Evolutionary conservation across 1,140 invertebrate genomes (phyloP).

Genomic region (Drosophila yakuba): DNA sequence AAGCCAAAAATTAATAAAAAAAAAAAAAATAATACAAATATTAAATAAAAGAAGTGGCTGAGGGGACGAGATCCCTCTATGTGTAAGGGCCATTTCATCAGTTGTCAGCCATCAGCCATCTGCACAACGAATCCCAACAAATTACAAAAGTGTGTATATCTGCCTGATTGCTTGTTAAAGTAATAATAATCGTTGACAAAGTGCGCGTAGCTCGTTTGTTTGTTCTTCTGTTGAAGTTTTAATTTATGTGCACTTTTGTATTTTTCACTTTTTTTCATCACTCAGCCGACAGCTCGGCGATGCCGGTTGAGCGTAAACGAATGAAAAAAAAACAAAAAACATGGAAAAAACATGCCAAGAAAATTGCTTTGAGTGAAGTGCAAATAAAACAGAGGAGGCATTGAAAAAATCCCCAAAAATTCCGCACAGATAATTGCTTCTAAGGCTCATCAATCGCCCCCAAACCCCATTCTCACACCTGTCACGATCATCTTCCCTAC

Average conservation of each 20-base stretch:
- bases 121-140: slow-evolving; percentile 18
- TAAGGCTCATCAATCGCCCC: slow-evolving; percentile 14
- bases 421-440: slow-evolving; percentile 18
- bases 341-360: slow-evolving; percentile 22
- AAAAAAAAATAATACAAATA: background rate
- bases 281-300: slow-evolving; percentile 34
- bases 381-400: slow-evolving; percentile 20
- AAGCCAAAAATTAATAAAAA: slow-evolving; percentile 19
- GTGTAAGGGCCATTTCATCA: slow-evolving; percentile 29
- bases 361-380: slow-evolving; percentile 46
- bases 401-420: slow-evolving; percentile 35
- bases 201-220: slow-evolving; percentile 51
- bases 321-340: slow-evolving; percentile 15
- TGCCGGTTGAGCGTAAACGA: slow-evolving; percentile 38
- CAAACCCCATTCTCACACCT: background rate
- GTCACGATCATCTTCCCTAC: background rate
- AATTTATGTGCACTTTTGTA: slow-evolving; percentile 60
- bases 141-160: slow-evolving; percentile 48
- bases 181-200: slow-evolving; percentile 53
- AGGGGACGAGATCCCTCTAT: slow-evolving; percentile 21
- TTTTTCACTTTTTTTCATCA: slow-evolving; percentile 30
- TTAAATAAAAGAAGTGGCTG: slow-evolving; percentile 28
- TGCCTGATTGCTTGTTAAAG: slow-evolving; percentile 39
- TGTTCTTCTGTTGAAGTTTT: slow-evolving; percentile 64
- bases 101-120: slow-evolving; percentile 12